A percentile compares a stretch with the other conserved stretches of the same genome.
phyloP scores from a whole-genome alignment of 1,140 invertebrate species.

The Lepidurus apus region DNA sequence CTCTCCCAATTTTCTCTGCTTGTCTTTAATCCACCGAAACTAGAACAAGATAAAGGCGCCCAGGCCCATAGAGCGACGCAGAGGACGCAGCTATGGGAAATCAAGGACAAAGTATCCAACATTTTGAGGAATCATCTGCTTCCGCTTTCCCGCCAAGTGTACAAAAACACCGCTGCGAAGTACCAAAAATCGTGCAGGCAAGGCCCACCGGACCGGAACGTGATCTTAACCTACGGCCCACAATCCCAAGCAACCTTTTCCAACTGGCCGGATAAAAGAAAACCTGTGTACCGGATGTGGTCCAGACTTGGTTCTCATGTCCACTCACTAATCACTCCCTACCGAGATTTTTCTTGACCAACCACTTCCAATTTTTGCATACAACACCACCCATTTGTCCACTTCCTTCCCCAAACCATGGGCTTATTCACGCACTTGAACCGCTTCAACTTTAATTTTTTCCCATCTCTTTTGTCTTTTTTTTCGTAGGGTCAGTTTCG shows the following conservation, averaged over 20 bases:
- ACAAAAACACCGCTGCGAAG: background rate
- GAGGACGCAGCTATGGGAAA: background rate
- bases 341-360: slow-evolving; percentile 17
- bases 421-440: no score
- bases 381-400: background rate
- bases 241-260: background rate
- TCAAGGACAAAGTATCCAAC: background rate
- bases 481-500: background rate
- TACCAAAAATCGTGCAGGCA: slow-evolving; percentile 12
- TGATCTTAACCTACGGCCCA: background rate
- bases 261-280: background rate
- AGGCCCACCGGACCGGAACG: slow-evolving; percentile 16
- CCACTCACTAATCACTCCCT: background rate
- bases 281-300: background rate
- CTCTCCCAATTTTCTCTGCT: no score
- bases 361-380: background rate
- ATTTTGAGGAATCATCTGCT: background rate
- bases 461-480: background rate
- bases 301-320: slow-evolving; percentile 1
- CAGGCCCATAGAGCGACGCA: background rate
- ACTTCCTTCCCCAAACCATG: background rate
- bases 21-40: no score
- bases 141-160: background rate
- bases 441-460: no score
- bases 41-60: no score